Conservation (phyloP, 2,888 invertebrate genomes). For the Lacanobia oleracea region DNA sequence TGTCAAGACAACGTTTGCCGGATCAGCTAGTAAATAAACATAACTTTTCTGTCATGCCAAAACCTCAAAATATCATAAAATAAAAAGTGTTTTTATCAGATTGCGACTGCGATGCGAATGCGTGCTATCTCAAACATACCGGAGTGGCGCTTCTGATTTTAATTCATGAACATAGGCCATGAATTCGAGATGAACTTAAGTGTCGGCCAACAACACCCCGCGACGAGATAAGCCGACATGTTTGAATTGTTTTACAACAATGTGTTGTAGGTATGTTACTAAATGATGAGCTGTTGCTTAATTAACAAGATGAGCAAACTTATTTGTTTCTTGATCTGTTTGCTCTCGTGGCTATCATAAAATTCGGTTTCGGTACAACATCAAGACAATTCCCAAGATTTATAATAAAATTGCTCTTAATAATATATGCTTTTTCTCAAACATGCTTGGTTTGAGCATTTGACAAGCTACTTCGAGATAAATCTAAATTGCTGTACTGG, state of each 20-base stretch:
- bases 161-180: neutral
- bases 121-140: too few relatives aligned
- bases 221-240: neutral
- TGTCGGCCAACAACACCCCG: neutral
- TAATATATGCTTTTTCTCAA: too few relatives aligned
- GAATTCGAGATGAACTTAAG: neutral
- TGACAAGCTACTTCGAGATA: too few relatives aligned
- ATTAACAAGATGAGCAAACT: constrained; percentile 5
- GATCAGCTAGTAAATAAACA: too few relatives aligned
- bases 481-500: too few relatives aligned
- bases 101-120: too few relatives aligned
- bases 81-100: too few relatives aligned
- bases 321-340: neutral
- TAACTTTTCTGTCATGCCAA: too few relatives aligned
- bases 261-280: too few relatives aligned
- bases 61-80: too few relatives aligned
- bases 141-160: neutral
- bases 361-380: neutral
- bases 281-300: neutral
- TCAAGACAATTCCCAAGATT: neutral
- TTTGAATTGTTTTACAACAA: neutral
- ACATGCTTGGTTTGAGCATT: too few relatives aligned
- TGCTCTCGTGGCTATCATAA: neutral
- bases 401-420: neutral
- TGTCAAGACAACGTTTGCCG: too few relatives aligned